A percentile compares a stretch with the other conserved stretches of the same genome.
Evolutionary conservation across 2,888 invertebrate species (phyloP).

Genomic region (Tetragonisca angustula): DNA sequence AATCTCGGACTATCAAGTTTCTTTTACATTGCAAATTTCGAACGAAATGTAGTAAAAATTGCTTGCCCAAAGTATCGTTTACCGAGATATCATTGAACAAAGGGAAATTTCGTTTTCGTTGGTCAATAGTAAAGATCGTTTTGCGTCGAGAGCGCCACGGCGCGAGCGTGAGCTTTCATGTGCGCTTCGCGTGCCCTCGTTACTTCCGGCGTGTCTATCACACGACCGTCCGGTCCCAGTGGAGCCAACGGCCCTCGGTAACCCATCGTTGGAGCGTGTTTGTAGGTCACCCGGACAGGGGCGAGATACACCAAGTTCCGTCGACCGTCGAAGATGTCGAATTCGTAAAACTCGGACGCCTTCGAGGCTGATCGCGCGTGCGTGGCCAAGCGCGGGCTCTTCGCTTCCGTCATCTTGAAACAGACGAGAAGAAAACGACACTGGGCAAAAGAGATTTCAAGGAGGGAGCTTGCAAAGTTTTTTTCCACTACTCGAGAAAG

Average conservation of each 20-base stretch:
- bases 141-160: conserved; percentile 67
- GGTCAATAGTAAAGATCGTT: conserved; percentile 58
- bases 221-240: conserved; percentile 69
- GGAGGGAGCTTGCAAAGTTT: too few relatives aligned
- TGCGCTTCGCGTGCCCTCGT: conserved; percentile 69
- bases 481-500: too few relatives aligned
- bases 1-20: too few relatives aligned
- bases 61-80: background rate
- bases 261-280: conserved; percentile 29
- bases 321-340: conserved; percentile 40
- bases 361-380: conserved; percentile 79
- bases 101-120: background rate
- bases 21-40: too few relatives aligned
- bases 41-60: background rate
- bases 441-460: too few relatives aligned
- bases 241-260: conserved; percentile 74
- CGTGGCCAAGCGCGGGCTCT: conserved; percentile 82
- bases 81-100: background rate
- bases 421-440: too few relatives aligned
- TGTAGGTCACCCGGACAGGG: conserved; percentile 51
- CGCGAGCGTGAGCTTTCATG: conserved; percentile 71
- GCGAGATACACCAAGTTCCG: conserved; percentile 52
- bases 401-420: conserved; percentile 78
- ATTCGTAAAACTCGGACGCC: conserved; percentile 57
- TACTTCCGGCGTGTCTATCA: conserved; percentile 73